Percentiles rank a stretch among this genome's conserved stretches.
Evolutionary conservation across 2,113 vertebrate genomes (phyloP).

Genomic region (Cettia cetti): DNA sequence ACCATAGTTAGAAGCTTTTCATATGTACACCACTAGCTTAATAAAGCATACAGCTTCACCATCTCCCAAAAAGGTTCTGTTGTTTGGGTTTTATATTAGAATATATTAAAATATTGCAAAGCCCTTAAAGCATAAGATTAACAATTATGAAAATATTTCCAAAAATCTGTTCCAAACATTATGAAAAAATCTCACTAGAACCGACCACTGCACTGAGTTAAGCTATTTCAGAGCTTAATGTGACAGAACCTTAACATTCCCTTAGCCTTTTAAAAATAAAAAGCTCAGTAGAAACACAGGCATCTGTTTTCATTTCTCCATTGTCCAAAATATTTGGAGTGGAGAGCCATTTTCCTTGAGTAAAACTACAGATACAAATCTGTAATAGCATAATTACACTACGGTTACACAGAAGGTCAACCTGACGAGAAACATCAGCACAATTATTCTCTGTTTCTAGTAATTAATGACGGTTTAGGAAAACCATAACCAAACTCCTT

Average conservation of each 20-base stretch:
- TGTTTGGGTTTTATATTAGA: not conserved
- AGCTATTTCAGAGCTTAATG: not conserved
- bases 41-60: not conserved
- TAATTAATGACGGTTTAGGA: not conserved
- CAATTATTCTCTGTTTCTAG: not conserved
- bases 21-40: not conserved
- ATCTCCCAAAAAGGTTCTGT: not conserved
- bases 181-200: not conserved
- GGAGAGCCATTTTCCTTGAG: slow-evolving; percentile 51
- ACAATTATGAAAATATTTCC: not conserved
- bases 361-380: not conserved
- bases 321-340: slow-evolving; percentile 2
- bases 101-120: not conserved
- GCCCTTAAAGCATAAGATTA: not conserved
- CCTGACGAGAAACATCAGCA: not conserved
- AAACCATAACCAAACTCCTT: not conserved
- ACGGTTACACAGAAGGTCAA: not conserved
- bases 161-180: not conserved
- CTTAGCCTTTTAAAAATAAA: not conserved
- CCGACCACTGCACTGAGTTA: not conserved
- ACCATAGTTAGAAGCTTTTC: not conserved
- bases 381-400: not conserved
- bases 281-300: not conserved
- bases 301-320: not conserved
- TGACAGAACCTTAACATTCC: not conserved